Conservation (phyloP, 1,140 invertebrate genomes). For the Drosophila malerkotliana region DNA sequence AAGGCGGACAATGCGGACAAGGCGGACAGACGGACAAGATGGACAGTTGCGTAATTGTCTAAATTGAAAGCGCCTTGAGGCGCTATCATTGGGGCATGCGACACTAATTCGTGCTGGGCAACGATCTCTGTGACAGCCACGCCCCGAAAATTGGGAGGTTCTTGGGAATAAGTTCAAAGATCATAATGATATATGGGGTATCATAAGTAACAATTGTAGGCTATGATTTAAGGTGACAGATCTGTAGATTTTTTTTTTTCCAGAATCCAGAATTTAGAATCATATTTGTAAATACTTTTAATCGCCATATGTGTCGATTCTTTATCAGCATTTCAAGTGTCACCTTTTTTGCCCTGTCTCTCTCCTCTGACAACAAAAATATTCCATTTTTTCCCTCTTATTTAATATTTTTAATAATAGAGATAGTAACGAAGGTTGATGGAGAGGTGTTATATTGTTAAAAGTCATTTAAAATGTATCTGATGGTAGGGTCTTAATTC, state of each 20-base stretch:
- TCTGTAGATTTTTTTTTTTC: no score
- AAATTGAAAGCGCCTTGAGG: constrained; percentile 79
- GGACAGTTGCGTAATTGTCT: constrained; percentile 69
- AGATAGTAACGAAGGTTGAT: constrained; percentile 35
- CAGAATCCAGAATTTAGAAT: not conserved
- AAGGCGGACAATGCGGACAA: not conserved
- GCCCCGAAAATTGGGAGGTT: not conserved
- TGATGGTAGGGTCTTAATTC: constrained; percentile 12
- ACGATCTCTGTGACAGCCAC: constrained; percentile 40
- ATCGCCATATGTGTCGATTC: constrained; percentile 34
- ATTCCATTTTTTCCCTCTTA: not conserved
- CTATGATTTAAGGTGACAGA: not conserved
- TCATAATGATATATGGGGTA: not conserved
- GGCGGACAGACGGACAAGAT: not conserved
- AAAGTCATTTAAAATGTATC: constrained; percentile 30
- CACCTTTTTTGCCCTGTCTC: constrained; percentile 40
- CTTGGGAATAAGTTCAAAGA: not conserved
- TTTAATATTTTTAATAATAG: constrained; percentile 7
- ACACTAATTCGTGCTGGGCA: constrained; percentile 57
- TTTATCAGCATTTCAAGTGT: constrained; percentile 47
- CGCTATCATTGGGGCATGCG: constrained; percentile 72
- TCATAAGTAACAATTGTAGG: not conserved
- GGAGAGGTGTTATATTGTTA: constrained; percentile 39
- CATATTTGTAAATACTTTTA: constrained; percentile 15
- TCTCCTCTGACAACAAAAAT: constrained; percentile 1